Base-by-base conservation (phyloP, 2,797 vertebrate genomes). In the Typhlichthys eigenmanni region DNA sequence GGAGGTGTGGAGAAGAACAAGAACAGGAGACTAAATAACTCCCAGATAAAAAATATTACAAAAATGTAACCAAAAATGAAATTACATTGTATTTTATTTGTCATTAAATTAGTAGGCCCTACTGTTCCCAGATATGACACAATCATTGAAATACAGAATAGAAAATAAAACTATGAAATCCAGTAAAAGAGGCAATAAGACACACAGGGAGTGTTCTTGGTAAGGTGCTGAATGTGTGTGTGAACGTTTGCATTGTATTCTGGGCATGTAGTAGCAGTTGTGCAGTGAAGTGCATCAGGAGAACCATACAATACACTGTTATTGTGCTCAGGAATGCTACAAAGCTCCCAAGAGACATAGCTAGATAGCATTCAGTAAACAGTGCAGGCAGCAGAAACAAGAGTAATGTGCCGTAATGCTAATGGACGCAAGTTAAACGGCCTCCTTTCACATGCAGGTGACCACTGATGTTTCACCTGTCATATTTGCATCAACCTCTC, bases 401-500 rank as follows among this genome's bases (percentile, higher is more conserved):
- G 0, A 49, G 52, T 5, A 4, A 14, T 14, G 62, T 43, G 1
- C 45, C 16, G 2, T 12, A 2, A 61, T 14, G 48, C 59, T 75
- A 76, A 76, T 52, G 59, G 68, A 55, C 46, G 58, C 46, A 56
- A 79, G 58, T 49, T 24, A 3, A 52, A 29, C 57, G 38, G 52
- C 17, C 24, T 48, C 45, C 13, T 60, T 17, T 32, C 14, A 47
- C 14, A 58, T 49, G 51, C 69, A 78, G 71, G 72, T 66, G 47
- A 65, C 62, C 49, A 4, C 34, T 8, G 60, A 85, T 69, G 43
- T 47, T 62, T 74, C 75, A 83, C 71, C 74, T 75, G 64, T 72
- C 60, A 71, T 68, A 70, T 70, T 32, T 48, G 50, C 69, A 61
- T 14, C 64, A 24, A 69, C 19, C 62, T 0, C 34, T 38, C 34